A percentile compares a stretch with the other conserved stretches of the same genome.
These are phyloP conservation scores for Melanostoma mellinum DNA, from an alignment of 2,888 invertebrate species.

Conservation along the genomic window DNA sequence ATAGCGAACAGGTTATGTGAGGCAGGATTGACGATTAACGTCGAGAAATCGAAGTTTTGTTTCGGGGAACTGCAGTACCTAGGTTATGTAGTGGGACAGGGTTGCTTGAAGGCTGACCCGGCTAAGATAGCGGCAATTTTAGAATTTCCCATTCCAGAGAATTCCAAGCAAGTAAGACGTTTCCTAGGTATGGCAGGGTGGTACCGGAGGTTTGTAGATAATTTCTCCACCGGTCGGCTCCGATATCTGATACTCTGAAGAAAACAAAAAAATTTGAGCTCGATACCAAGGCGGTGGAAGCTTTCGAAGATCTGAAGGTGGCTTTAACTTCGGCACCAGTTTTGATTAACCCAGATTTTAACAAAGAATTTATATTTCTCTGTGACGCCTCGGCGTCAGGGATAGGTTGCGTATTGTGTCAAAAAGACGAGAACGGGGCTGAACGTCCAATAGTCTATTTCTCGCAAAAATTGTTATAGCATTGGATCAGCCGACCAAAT, in stretches of 20 bases:
- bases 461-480: no score
- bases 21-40: conserved; percentile 2
- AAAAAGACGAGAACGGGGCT: no score
- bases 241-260: conserved; percentile 8
- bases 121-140: conserved; percentile 13
- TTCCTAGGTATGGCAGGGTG: background rate
- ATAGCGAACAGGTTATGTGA: background rate
- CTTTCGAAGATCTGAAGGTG: conserved; percentile 34
- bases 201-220: background rate
- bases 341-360: conserved; percentile 5
- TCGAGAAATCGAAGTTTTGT: conserved; percentile 1
- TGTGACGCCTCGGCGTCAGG: background rate
- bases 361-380: conserved; percentile 1
- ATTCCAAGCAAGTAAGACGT: no score
- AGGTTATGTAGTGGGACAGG: conserved; percentile 25
- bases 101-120: conserved; percentile 10
- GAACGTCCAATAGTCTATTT: no score
- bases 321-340: background rate
- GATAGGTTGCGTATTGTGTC: background rate
- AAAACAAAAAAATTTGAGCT: conserved; percentile 1
- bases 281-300: conserved; percentile 3
- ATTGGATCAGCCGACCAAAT: no score
- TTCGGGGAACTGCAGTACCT: background rate
- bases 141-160: conserved; percentile 3
- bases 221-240: background rate